Evolutionary conservation across 2,113 vertebrate genomes (phyloP).

Genomic region (Barnardius zonarius): DNA sequence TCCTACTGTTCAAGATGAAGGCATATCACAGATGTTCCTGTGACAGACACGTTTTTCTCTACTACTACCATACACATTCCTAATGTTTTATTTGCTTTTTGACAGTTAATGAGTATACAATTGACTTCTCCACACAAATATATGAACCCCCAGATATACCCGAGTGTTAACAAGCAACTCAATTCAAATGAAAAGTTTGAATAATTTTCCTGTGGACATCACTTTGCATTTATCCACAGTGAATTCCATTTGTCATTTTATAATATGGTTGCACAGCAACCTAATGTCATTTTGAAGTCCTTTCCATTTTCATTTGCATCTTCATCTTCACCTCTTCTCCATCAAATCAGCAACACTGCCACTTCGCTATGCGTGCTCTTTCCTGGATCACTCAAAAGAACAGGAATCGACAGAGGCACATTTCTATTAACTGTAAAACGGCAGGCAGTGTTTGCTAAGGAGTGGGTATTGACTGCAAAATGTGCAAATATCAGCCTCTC

Average conservation of each 20-base stretch:
- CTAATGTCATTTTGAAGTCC: conserved; percentile 17
- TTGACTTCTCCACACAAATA: conserved; percentile 7
- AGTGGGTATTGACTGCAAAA: neutral
- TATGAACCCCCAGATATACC: neutral
- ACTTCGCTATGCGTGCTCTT: neutral
- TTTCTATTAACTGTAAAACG: conserved; percentile 2
- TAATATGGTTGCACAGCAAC: conserved; percentile 38
- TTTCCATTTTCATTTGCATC: conserved; percentile 22
- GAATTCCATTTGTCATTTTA: conserved; percentile 13
- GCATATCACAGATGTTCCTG: neutral
- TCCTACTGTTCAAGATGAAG: neutral
- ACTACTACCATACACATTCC: neutral
- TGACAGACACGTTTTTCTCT: neutral
- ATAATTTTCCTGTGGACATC: conserved; percentile 37
- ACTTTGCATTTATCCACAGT: neutral
- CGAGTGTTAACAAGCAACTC: neutral
- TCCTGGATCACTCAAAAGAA: neutral
- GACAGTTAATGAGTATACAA: neutral
- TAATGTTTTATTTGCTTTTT: conserved; percentile 24
- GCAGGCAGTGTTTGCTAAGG: neutral
- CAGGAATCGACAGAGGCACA: neutral
- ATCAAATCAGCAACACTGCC: neutral
- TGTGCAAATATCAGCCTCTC: conserved; percentile 16
- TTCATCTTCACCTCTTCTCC: neutral
- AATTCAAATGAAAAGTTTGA: conserved; percentile 1